A percentile compares a stretch with the other conserved stretches of the same genome.
Evolutionary conservation across 2,888 invertebrate genomes (phyloP).

Genomic region (Agonopterix heracliana): DNA sequence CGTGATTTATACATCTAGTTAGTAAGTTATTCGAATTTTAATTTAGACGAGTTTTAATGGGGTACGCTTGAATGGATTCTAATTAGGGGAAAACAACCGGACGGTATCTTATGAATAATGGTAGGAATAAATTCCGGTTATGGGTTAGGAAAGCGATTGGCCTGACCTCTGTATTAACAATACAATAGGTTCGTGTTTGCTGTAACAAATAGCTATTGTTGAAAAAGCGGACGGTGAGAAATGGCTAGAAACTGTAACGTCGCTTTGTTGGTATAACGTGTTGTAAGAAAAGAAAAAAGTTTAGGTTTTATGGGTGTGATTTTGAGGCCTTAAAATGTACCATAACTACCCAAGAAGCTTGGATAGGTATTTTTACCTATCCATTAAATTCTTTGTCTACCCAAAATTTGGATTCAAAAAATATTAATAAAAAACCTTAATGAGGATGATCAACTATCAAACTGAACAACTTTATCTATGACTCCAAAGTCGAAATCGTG

Average conservation of each 20-base stretch:
- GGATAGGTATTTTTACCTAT: too few relatives aligned
- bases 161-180: conserved; percentile 40
- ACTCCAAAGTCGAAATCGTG: too few relatives aligned
- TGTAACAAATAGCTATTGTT: conserved; percentile 58
- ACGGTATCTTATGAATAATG: conserved; percentile 61
- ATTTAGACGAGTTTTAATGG: conserved; percentile 75
- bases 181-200: conserved; percentile 55
- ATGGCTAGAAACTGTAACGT: conserved; percentile 27
- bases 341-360: too few relatives aligned
- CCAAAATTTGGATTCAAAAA: too few relatives aligned
- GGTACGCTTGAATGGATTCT: conserved; percentile 71
- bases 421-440: too few relatives aligned
- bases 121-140: conserved; percentile 68
- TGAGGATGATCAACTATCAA: too few relatives aligned
- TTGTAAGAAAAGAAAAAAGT: too few relatives aligned
- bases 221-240: conserved; percentile 56
- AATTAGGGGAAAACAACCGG: conserved; percentile 72
- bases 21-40: conserved; percentile 75
- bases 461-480: too few relatives aligned
- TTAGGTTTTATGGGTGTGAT: too few relatives aligned
- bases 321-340: too few relatives aligned
- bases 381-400: too few relatives aligned
- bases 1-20: conserved; percentile 73
- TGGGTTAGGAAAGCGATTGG: conserved; percentile 52
- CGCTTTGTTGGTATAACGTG: conserved; percentile 26